Conservation (phyloP, 2,888 invertebrate genomes). For the Monopis laevigella region DNA sequence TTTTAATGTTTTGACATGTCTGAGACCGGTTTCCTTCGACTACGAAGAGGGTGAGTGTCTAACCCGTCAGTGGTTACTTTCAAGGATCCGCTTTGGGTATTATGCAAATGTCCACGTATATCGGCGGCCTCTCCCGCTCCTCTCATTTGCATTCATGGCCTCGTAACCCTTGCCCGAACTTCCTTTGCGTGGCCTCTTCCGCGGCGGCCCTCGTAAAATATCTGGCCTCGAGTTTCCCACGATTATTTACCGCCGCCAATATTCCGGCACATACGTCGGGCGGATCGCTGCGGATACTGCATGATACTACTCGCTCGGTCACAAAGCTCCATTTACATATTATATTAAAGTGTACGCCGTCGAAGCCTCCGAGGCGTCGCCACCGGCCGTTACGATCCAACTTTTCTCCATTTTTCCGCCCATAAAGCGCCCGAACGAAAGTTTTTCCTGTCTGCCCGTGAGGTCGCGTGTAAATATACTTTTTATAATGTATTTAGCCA, state of each 20-base stretch:
- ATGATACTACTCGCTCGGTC: no score
- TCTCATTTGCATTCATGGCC: slow-evolving; percentile 67
- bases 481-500: slow-evolving; percentile 63
- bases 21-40: no score
- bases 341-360: slow-evolving; percentile 58
- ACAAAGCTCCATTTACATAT: slow-evolving; percentile 65
- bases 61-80: no score
- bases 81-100: no score
- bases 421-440: slow-evolving; percentile 63
- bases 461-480: slow-evolving; percentile 64
- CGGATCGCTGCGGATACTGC: slow-evolving; percentile 46
- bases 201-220: slow-evolving; percentile 47
- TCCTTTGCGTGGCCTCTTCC: slow-evolving; percentile 43
- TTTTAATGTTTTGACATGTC: no score
- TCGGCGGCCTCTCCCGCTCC: slow-evolving; percentile 40
- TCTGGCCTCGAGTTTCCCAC: slow-evolving; percentile 53
- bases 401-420: slow-evolving; percentile 67
- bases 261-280: no score
- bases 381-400: slow-evolving; percentile 63
- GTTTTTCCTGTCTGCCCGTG: slow-evolving; percentile 50
- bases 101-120: slow-evolving; percentile 56
- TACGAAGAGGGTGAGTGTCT: no score
- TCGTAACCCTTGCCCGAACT: slow-evolving; percentile 60
- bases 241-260: slow-evolving; percentile 65
- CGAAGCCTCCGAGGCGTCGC: slow-evolving; percentile 40